Conservation (phyloP, 2,888 invertebrate species). For the Orthosia incerta region DNA sequence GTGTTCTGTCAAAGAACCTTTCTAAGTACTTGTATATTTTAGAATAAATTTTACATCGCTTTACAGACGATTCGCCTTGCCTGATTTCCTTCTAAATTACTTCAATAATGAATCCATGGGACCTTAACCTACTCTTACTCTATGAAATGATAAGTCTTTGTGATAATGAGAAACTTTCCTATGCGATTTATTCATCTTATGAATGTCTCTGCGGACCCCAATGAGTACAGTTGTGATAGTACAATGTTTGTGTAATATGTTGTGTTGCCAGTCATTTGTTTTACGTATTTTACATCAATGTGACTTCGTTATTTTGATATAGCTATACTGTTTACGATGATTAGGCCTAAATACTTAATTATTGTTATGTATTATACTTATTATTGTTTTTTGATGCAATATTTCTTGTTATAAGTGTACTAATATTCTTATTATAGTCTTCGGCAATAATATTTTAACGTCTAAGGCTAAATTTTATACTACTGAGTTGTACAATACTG, state of each 20-base stretch:
- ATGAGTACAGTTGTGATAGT: conserved; percentile 66
- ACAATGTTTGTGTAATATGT: conserved; percentile 54
- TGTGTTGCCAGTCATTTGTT: conserved; percentile 56
- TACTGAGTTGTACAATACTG: conserved; percentile 66
- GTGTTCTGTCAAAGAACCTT: conserved; percentile 58
- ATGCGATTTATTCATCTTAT: conserved; percentile 55
- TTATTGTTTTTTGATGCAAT: conserved; percentile 61
- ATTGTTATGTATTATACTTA: conserved; percentile 42
- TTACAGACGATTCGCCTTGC: conserved; percentile 53
- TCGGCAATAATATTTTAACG: conserved; percentile 70
- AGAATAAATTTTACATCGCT: conserved; percentile 63
- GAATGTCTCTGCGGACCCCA: conserved; percentile 52
- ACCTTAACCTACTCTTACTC: conserved; percentile 63
- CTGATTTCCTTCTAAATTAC: conserved; percentile 60
- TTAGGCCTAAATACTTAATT: conserved; percentile 69
- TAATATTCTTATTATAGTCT: conserved; percentile 60
- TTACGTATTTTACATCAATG: conserved; percentile 39
- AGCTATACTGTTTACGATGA: conserved; percentile 56
- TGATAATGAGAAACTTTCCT: conserved; percentile 60
- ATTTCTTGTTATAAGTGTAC: conserved; percentile 56
- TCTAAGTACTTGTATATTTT: conserved; percentile 59
- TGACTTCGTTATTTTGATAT: conserved; percentile 63
- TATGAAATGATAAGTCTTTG: conserved; percentile 61
- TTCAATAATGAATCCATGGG: conserved; percentile 67
- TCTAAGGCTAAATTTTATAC: conserved; percentile 69